Base-by-base conservation (phyloP, 2,797 vertebrate species). In the Halcyon smyrnensis region DNA sequence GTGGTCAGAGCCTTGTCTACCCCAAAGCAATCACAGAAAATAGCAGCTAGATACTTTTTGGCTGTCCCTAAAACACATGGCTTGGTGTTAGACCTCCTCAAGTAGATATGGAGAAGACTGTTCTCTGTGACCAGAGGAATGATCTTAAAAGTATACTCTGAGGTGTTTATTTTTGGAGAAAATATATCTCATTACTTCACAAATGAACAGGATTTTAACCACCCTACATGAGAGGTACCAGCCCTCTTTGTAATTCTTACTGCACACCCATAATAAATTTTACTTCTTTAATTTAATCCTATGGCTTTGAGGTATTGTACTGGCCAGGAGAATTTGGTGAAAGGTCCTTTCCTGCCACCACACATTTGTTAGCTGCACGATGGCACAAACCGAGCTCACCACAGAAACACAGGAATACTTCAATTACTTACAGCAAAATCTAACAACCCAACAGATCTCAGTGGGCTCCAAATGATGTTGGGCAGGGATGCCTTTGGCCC, bases 381-480 rank as follows among this genome's bases (percentile, higher is more conserved):
- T 8, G 27, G 63, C 46, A 59, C 16, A 48, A 56, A 83, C 4
- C 7, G 27, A 64, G 41, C 54, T 54, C 54, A 27, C 21, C 21
- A 36, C 2, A 3, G 30, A 56, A 64, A 79, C 19, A 64, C n/a
- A 67, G 16, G 20, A 57, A 43, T 9, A 20, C 37, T n/a, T 21
- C 28, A 19, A 37, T 10, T 5, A 13, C 30, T 43, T 20, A 3
- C 12, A 79, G 24, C 23, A 64, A 74, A 91, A 53, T 16, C 53
- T 9, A 82, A 37, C 37, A 60, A 23, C 39, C 50, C 27, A 17
- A 32, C 5, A 65, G 34, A 57, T 12, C 37, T 68, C 32, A 24
- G 8, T 2, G 2, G 16, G 10, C 2, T 70, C 30, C 59, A 43
- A 39, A 41, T 0, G 1, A 37, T 4, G 24, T 1, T 13, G 28